These are phyloP conservation scores for Mechanitis messenoides DNA, from an alignment of 2,888 invertebrate species.

Conservation along the genomic window DNA sequence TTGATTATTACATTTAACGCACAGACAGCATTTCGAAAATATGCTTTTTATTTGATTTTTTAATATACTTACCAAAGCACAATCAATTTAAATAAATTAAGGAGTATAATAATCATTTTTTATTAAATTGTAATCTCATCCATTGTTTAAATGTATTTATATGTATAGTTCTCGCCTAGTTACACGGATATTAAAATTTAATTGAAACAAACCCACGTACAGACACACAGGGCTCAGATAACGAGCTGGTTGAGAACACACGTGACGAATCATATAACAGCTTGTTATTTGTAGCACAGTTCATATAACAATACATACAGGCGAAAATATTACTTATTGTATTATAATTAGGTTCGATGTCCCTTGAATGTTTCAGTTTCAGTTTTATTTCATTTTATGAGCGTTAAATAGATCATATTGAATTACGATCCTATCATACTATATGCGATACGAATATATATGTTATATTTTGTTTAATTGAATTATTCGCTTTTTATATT, in stretches of 20 bases:
- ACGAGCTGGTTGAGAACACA: slow-evolving; percentile 22
- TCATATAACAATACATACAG: slow-evolving; percentile 17
- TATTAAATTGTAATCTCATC: too few relatives aligned
- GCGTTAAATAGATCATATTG: slow-evolving; percentile 25
- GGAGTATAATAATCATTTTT: too few relatives aligned
- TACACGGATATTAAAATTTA: not conserved
- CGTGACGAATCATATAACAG: slow-evolving; percentile 29
- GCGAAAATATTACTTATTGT: slow-evolving; percentile 1
- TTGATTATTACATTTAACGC: too few relatives aligned
- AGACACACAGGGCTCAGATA: slow-evolving; percentile 14
- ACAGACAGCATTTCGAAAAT: too few relatives aligned
- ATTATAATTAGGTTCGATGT: not conserved
- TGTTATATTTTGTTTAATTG: not conserved
- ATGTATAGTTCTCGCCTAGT: too few relatives aligned
- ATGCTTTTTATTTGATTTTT: too few relatives aligned
- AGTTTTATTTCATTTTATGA: slow-evolving; percentile 14
- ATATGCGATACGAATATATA: not conserved
- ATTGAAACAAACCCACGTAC: slow-evolving; percentile 2
- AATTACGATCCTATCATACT: slow-evolving; percentile 11
- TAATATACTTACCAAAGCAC: too few relatives aligned
- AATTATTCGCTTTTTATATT: not conserved
- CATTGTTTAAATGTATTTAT: too few relatives aligned
- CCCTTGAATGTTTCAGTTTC: not conserved
- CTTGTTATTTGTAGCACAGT: slow-evolving; percentile 29
- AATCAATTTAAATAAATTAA: too few relatives aligned